These are phyloP conservation scores for Scaptomyza cyrtandrae DNA, from an alignment of 2,888 invertebrate genomes.

Conservation along the genomic window DNA sequence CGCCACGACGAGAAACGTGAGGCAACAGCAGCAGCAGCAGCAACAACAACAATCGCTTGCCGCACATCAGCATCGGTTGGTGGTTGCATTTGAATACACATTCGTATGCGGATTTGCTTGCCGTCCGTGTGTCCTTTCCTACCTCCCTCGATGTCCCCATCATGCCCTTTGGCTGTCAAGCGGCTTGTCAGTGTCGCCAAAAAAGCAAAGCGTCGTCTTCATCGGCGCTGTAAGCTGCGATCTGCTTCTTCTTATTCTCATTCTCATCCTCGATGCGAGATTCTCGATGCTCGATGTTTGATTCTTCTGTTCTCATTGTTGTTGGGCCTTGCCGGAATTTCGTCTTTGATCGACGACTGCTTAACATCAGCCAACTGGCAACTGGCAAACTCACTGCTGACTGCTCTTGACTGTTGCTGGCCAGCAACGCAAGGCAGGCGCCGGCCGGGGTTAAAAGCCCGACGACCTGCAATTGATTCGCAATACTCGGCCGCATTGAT, in stretches of 20 bases:
- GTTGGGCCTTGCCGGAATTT: constrained; percentile 63
- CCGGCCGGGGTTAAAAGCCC: constrained; percentile 39
- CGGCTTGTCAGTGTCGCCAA: constrained; percentile 77
- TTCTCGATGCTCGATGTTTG: constrained; percentile 19
- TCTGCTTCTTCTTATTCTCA: constrained; percentile 16
- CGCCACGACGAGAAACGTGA: constrained; percentile 77
- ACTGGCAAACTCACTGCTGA: constrained; percentile 15
- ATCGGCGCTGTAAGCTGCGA: constrained; percentile 48
- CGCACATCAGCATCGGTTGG: constrained; percentile 57
- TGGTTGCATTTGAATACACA: constrained; percentile 70
- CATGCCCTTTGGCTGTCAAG: constrained; percentile 46
- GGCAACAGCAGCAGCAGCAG: constrained; percentile 40
- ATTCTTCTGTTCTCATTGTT: constrained; percentile 33
- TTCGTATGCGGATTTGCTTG: constrained; percentile 33
- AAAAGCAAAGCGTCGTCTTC: constrained; percentile 80
- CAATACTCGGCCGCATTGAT: constrained; percentile 76
- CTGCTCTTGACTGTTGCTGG: constrained; percentile 30
- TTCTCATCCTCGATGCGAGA: constrained; percentile 3
- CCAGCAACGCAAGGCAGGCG: constrained; percentile 31
- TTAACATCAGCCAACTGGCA: constrained; percentile 63
- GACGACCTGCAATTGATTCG: constrained; percentile 76
- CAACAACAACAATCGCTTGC: constrained; percentile 49
- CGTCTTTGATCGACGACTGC: constrained; percentile 78
- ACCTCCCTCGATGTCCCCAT: neutral
- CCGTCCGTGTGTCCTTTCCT: neutral